Conservation (phyloP, 2,113 vertebrate genomes). For the Aphelocoma coerulescens region DNA sequence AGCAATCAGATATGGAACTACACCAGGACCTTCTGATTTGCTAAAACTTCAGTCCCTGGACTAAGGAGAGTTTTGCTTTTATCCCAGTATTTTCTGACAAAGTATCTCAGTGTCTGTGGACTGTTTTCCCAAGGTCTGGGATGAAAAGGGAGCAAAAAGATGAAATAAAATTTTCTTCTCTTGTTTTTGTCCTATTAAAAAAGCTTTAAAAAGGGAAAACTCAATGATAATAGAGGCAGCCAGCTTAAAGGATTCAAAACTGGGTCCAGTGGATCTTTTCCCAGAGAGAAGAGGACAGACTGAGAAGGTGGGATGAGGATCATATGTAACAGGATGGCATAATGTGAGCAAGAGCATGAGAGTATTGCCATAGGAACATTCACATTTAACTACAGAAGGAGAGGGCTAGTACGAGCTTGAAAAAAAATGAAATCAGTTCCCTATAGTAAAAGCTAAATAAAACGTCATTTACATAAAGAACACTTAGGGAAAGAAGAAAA, state of each 20-base stretch:
- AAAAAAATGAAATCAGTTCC: neutral
- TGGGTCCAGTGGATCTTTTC: neutral
- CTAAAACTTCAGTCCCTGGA: neutral
- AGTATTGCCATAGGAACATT: neutral
- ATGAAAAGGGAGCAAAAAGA: neutral
- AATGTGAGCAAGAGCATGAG: neutral
- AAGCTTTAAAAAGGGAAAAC: neutral
- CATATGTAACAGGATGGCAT: neutral
- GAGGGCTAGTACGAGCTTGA: neutral
- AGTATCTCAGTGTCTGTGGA: neutral
- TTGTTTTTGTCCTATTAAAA: neutral
- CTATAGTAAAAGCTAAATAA: conserved; percentile 16
- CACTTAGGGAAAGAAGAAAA: neutral
- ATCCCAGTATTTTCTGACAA: neutral
- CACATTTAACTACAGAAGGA: neutral
- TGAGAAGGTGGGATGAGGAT: neutral
- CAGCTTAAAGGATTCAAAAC: neutral
- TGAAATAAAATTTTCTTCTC: neutral
- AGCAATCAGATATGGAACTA: neutral
- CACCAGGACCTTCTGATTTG: neutral
- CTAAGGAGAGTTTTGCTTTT: neutral
- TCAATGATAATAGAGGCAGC: neutral
- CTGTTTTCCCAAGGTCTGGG: neutral
- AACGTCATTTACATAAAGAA: neutral
- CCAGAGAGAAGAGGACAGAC: neutral